These are phyloP conservation scores for Drosophila sturtevanti DNA, from an alignment of 1,140 invertebrate species.

Conservation along the genomic window DNA sequence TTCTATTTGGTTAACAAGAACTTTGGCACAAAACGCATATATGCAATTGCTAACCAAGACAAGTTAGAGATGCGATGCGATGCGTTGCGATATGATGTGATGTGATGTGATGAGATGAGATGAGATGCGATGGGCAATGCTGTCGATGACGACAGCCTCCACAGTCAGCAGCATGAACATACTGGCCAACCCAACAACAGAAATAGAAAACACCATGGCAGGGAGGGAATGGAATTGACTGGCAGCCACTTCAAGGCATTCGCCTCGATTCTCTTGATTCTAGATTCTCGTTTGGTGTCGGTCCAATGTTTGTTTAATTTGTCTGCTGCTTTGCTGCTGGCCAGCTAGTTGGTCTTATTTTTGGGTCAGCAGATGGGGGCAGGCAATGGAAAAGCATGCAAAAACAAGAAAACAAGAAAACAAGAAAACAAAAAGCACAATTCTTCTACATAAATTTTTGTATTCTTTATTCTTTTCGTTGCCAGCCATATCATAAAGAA, in stretches of 20 bases:
- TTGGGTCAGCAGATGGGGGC: conserved; percentile 37
- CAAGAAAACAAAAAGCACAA: conserved; percentile 20
- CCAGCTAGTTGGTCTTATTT: conserved; percentile 59
- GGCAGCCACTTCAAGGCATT: conserved; percentile 65
- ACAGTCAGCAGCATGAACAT: not conserved
- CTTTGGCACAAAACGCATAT: conserved; percentile 51
- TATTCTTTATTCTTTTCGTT: not conserved
- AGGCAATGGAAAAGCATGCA: conserved; percentile 40
- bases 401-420: conserved; percentile 27
- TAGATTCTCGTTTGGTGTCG: conserved; percentile 45
- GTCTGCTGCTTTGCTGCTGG: conserved; percentile 54
- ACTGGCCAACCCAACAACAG: conserved; percentile 48
- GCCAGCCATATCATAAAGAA: conserved; percentile 2
- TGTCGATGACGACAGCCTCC: conserved; percentile 33
- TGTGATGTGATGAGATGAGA: conserved; percentile 27
- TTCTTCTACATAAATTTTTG: conserved; percentile 1
- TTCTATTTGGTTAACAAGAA: conserved; percentile 49
- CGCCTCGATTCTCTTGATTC: conserved; percentile 36
- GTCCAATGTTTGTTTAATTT: conserved; percentile 73
- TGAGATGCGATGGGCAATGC: conserved; percentile 9
- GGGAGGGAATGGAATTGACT: conserved; percentile 17
- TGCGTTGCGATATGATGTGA: conserved; percentile 41
- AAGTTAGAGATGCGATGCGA: conserved; percentile 36
- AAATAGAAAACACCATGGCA: conserved; percentile 53
- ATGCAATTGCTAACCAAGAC: conserved; percentile 12